phyloP scores from a whole-genome alignment of 2,888 invertebrate species.

The Beris chalybata region DNA sequence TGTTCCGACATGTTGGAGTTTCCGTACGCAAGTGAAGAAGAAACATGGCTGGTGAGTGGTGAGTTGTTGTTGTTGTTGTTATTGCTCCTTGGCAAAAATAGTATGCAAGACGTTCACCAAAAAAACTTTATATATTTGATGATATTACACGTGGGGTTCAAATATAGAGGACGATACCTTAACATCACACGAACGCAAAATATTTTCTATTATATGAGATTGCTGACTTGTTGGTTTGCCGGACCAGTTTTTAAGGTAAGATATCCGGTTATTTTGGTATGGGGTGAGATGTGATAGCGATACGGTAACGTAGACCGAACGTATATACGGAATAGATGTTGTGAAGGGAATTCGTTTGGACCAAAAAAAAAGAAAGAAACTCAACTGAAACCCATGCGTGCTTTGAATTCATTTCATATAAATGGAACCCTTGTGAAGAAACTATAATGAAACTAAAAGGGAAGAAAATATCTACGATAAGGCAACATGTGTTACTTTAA shows the following conservation, averaged over 20 bases:
- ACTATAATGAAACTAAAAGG: too few species aligned
- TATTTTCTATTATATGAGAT: slow-evolving; percentile 26
- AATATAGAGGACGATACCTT: slow-evolving; percentile 30
- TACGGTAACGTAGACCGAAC: too few species aligned
- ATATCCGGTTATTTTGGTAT: too few species aligned
- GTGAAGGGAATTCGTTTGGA: not conserved
- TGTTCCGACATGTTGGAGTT: slow-evolving; percentile 30
- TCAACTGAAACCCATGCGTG: slow-evolving; percentile 31
- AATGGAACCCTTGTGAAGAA: too few species aligned
- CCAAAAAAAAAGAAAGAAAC: slow-evolving; percentile 19
- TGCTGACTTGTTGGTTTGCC: slow-evolving; percentile 7
- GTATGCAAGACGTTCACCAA: slow-evolving; percentile 27
- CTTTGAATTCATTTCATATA: slow-evolving; percentile 34
- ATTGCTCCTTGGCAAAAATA: slow-evolving; percentile 11
- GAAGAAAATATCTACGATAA: too few species aligned
- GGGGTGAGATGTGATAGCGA: too few species aligned
- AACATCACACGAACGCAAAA: slow-evolving; percentile 25
- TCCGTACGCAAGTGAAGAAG: slow-evolving; percentile 12
- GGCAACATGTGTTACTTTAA: too few species aligned
- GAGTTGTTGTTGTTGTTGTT: slow-evolving; percentile 20
- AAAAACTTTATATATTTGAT: slow-evolving; percentile 29
- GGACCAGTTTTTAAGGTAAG: slow-evolving; percentile 26
- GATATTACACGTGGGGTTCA: slow-evolving; percentile 32
- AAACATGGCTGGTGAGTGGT: not conserved
- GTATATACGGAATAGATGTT: too few species aligned